phyloP scores from a whole-genome alignment of 1,140 invertebrate genomes.

The Delia radicum region DNA sequence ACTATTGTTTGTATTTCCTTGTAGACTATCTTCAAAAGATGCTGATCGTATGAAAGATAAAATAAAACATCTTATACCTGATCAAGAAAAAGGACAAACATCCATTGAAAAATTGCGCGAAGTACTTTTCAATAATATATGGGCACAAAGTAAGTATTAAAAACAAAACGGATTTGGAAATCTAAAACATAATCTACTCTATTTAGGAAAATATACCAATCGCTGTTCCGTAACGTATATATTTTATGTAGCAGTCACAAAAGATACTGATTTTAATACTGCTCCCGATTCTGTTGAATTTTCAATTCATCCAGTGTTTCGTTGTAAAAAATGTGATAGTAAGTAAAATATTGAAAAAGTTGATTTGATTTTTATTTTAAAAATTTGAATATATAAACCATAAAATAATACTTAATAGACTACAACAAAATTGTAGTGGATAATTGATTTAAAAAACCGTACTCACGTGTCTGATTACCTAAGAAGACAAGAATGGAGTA shows the following conservation, averaged over 20 bases:
- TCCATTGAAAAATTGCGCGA: constrained; percentile 34
- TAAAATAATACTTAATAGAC: too few species aligned
- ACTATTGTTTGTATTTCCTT: too few species aligned
- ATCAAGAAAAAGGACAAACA: constrained; percentile 19
- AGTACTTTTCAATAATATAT: constrained; percentile 40
- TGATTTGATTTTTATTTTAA: too few species aligned
- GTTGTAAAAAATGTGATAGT: constrained; percentile 41
- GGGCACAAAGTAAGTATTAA: constrained; percentile 39
- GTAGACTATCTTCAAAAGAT: constrained; percentile 29
- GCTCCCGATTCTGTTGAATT: constrained; percentile 36
- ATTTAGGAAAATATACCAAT: constrained; percentile 46
- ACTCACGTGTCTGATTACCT: too few species aligned
- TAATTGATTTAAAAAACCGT: too few species aligned
- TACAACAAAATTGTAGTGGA: too few species aligned
- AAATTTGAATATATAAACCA: too few species aligned
- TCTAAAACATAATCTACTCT: not conserved
- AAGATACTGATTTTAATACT: constrained; percentile 30
- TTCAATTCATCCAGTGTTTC: constrained; percentile 45
- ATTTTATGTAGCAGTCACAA: constrained; percentile 46
- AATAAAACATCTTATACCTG: constrained; percentile 37
- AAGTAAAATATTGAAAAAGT: constrained; percentile 5
- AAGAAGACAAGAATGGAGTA: too few species aligned
- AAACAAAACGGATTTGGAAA: not conserved
- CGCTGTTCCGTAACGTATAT: constrained; percentile 40
- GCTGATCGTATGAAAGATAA: constrained; percentile 37